Evolutionary conservation across 2,888 invertebrate genomes (phyloP).

Genomic region (Dryobota labecula): DNA sequence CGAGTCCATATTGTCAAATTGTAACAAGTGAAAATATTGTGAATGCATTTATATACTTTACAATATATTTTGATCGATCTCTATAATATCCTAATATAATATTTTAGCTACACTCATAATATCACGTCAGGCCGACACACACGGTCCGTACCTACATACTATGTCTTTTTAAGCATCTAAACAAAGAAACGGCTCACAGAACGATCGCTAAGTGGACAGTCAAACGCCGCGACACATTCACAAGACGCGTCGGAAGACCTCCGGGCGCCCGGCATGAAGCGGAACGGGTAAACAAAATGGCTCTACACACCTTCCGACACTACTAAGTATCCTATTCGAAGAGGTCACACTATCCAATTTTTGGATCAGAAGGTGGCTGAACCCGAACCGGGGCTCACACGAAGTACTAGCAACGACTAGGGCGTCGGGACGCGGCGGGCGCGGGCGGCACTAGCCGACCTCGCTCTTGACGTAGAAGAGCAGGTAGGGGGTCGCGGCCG

Average conservation of each 20-base stretch:
- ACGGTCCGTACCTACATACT: conserved; percentile 73
- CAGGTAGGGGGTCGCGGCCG: conserved; percentile 96
- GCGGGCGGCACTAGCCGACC: conserved; percentile 78
- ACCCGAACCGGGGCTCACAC: conserved; percentile 32
- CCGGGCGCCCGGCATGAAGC: conserved; percentile 38
- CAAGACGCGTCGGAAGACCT: conserved; percentile 25
- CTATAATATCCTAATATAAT: conserved; percentile 68
- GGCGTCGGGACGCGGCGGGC: neutral
- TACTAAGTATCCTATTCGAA: conserved; percentile 42
- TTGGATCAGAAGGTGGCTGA: conserved; percentile 38
- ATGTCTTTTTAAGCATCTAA: conserved; percentile 83
- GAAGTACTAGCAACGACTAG: conserved; percentile 29
- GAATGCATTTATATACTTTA: conserved; percentile 65
- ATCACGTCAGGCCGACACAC: conserved; percentile 82
- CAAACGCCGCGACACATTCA: conserved; percentile 36
- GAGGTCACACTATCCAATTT: conserved; percentile 26
- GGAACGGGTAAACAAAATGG: conserved; percentile 39
- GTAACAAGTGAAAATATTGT: conserved; percentile 80
- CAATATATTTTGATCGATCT: conserved; percentile 68
- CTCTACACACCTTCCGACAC: conserved; percentile 50
- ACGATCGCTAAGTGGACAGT: conserved; percentile 49
- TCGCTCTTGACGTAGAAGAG: conserved; percentile 94
- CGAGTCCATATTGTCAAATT: conserved; percentile 82
- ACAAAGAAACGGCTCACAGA: conserved; percentile 54
- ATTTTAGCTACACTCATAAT: conserved; percentile 83